Conservation (phyloP, 2,797 vertebrate genomes). For the Malurus splendens region DNA sequence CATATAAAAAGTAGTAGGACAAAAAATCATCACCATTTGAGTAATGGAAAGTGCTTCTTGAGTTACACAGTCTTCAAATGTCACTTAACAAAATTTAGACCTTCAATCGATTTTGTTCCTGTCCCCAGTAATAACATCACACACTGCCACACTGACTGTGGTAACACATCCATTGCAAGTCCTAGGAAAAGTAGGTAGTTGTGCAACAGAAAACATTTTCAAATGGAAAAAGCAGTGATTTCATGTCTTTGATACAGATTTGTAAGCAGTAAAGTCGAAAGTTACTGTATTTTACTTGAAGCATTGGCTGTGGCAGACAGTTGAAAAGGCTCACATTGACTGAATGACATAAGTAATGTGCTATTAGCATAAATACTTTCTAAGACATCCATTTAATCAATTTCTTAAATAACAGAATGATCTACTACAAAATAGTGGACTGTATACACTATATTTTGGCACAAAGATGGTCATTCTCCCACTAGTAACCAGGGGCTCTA, state of each 20-base stretch:
- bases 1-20: fast-evolving
- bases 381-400: constrained; percentile 75
- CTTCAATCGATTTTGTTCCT: neutral
- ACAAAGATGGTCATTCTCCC: constrained; percentile 82
- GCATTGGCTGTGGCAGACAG: constrained; percentile 51
- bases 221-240: neutral
- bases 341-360: constrained; percentile 67
- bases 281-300: constrained; percentile 65
- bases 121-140: neutral
- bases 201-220: neutral
- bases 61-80: neutral
- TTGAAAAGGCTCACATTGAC: constrained; percentile 66
- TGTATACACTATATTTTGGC: constrained; percentile 83
- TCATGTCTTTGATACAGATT: neutral
- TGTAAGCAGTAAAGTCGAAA: constrained; percentile 13
- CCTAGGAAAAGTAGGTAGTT: neutral
- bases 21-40: neutral
- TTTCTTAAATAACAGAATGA: constrained; percentile 81
- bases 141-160: neutral
- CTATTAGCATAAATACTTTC: constrained; percentile 77
- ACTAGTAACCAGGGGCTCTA: constrained; percentile 85
- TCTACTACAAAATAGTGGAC: constrained; percentile 83
- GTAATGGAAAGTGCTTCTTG: neutral
- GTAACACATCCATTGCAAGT: neutral
- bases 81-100: neutral